These are phyloP conservation scores for Zelostemma sp. DNA, from an alignment of 1,140 invertebrate genomes.

Conservation along the genomic window DNA sequence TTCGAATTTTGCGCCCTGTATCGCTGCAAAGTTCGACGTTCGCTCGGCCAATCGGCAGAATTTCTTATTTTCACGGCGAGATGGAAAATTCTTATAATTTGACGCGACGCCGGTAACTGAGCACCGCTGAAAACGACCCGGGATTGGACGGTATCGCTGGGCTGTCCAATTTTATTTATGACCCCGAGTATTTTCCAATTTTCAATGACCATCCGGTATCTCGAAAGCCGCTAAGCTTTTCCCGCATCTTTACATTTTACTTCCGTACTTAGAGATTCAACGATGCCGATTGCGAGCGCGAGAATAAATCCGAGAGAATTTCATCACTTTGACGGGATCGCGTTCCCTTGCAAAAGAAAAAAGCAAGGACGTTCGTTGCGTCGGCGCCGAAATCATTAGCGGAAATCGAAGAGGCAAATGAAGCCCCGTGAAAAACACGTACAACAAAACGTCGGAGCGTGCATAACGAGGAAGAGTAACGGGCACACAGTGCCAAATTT, in stretches of 20 bases:
- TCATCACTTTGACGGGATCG: slow-evolving; percentile 28
- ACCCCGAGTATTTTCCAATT: slow-evolving; percentile 57
- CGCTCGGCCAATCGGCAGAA: too few species aligned
- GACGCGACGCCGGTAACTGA: slow-evolving; percentile 13
- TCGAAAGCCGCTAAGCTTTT: slow-evolving; percentile 28
- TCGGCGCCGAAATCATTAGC: too few species aligned
- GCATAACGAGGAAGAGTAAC: slow-evolving; percentile 47
- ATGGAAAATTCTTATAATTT: too few species aligned
- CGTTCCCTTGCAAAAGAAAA: too few species aligned
- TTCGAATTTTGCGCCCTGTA: too few species aligned
- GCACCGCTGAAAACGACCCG: slow-evolving; percentile 26
- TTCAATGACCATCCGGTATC: slow-evolving; percentile 56
- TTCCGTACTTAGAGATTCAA: slow-evolving; percentile 63
- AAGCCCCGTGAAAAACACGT: slow-evolving; percentile 27
- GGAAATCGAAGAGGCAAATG: not conserved
- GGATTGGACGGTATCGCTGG: slow-evolving; percentile 21
- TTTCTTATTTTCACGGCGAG: too few species aligned
- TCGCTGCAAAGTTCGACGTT: too few species aligned
- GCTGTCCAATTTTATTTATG: slow-evolving; percentile 56
- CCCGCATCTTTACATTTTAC: slow-evolving; percentile 63
- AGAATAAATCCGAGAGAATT: slow-evolving; percentile 67
- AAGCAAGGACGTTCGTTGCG: too few species aligned
- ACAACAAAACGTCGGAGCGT: slow-evolving; percentile 50
- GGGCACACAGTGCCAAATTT: slow-evolving; percentile 62
- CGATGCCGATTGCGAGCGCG: slow-evolving; percentile 60